These are phyloP conservation scores for Nomia melanderi DNA, from an alignment of 1,140 invertebrate species.

Conservation along the genomic window DNA sequence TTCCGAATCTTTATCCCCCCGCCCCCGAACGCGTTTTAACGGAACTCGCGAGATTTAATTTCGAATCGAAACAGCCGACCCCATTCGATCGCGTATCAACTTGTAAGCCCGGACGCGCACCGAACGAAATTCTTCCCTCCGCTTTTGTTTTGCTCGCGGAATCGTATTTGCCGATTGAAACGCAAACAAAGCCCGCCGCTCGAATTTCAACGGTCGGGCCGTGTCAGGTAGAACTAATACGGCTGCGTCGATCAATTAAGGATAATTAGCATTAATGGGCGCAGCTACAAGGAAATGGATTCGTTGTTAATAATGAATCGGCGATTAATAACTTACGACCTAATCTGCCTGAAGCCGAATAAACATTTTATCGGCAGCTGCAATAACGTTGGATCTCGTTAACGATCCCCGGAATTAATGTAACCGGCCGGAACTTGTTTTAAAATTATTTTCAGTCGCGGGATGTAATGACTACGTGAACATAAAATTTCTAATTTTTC, in stretches of 20 bases:
- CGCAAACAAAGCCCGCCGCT: neutral
- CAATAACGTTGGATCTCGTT: slow-evolving; percentile 38
- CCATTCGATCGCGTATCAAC: neutral
- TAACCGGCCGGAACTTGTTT: slow-evolving; percentile 19
- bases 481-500: too few relatives aligned
- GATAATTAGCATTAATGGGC: slow-evolving; percentile 43
- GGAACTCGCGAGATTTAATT: slow-evolving; percentile 16
- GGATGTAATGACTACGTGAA: too few relatives aligned
- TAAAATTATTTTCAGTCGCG: too few relatives aligned
- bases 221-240: slow-evolving; percentile 33
- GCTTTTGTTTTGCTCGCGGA: slow-evolving; percentile 27
- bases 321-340: slow-evolving; percentile 44
- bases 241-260: slow-evolving; percentile 39
- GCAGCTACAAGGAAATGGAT: slow-evolving; percentile 41
- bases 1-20: too few relatives aligned
- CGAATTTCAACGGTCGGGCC: neutral
- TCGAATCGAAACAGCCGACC: neutral
- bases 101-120: neutral
- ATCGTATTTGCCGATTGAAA: slow-evolving; percentile 33
- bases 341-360: slow-evolving; percentile 12
- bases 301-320: slow-evolving; percentile 56
- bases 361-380: slow-evolving; percentile 37
- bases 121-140: slow-evolving; percentile 25
- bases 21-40: neutral
- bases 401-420: slow-evolving; percentile 50